Evolutionary conservation across 2,888 invertebrate genomes (phyloP), one percentile per base, ranked within the genome.

Genomic region (Sericinus montela): DNA sequence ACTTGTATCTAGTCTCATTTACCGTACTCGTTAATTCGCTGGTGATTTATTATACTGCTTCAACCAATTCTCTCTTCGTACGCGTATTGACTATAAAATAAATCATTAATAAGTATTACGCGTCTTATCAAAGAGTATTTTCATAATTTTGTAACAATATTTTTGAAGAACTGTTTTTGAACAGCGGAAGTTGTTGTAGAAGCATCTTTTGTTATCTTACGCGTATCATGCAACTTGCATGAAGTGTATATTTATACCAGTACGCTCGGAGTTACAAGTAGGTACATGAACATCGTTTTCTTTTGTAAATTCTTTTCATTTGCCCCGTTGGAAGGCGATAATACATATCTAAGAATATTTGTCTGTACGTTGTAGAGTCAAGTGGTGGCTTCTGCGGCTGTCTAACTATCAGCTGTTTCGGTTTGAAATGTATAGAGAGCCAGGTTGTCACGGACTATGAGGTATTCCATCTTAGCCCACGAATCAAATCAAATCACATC

Each of bases 21-120:
- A 63, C 65, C 60, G 53, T 56, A 51, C 56, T 52, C 53, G 57
- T 56, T 54, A 59, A 65, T 64, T 68, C 44, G 47, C 53, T 29
- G 19, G 53, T 63, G 68, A 69, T 68, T 67, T 69, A 69, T 62
- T 52, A 54, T 52, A 60, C 58, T 42, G 54, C 44, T 56, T 45
- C 5, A 11, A 36, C 36, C 44, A 39, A 44, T 39, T 48, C 38
- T 35, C 11, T 32, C 11, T 11, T 11, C 11, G 11, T 11, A 32
- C 32, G 6, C 23, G 30, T 9, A 37, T 39, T 30, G 15, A 14
- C 14, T 23, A 14, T 42, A 42, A 43, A 28, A 39, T 39, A 43
- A 49, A 44, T 19, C 3, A 19, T 19, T 19, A 19, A 19, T 5
- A 19, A 19, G 3, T 19, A 19, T n/a, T n/a, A n/a, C n/a, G n/a